These are phyloP conservation scores for Zaprionus camerounensis DNA, from an alignment of 1,140 invertebrate species.

Conservation along the genomic window DNA sequence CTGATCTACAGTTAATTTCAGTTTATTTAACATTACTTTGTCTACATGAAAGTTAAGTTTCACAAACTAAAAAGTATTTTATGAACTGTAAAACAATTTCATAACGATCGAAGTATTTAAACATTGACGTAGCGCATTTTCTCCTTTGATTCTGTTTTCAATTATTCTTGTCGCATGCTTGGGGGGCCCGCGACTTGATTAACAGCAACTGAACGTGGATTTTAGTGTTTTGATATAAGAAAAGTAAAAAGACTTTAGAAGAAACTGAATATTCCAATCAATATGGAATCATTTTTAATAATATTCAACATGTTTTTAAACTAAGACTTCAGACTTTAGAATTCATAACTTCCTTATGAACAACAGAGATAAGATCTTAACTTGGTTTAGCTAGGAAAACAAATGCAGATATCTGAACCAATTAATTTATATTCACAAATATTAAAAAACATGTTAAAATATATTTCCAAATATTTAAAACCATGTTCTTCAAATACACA, in stretches of 20 bases:
- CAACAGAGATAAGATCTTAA: background rate
- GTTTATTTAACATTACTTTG: too few relatives aligned
- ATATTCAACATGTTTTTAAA: background rate
- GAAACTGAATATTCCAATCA: background rate
- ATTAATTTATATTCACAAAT: background rate
- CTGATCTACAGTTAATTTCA: too few relatives aligned
- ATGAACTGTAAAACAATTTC: background rate
- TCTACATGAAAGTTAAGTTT: background rate
- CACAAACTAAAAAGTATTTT: background rate
- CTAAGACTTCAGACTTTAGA: too few relatives aligned
- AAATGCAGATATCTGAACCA: background rate
- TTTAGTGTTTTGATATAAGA: background rate
- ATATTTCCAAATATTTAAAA: background rate
- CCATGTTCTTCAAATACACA: too few relatives aligned
- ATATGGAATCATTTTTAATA: background rate
- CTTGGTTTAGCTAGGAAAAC: background rate
- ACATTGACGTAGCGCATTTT: background rate
- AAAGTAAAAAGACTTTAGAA: background rate
- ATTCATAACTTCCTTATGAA: background rate
- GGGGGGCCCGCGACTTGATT: slow-evolving; percentile 44
- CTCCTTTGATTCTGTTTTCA: background rate
- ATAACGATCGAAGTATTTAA: background rate
- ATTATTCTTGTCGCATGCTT: background rate
- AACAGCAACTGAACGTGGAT: slow-evolving; percentile 11
- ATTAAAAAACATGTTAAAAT: background rate